Evolutionary conservation across 2,888 invertebrate species (phyloP).

Genomic region (Calameuta idolon): DNA sequence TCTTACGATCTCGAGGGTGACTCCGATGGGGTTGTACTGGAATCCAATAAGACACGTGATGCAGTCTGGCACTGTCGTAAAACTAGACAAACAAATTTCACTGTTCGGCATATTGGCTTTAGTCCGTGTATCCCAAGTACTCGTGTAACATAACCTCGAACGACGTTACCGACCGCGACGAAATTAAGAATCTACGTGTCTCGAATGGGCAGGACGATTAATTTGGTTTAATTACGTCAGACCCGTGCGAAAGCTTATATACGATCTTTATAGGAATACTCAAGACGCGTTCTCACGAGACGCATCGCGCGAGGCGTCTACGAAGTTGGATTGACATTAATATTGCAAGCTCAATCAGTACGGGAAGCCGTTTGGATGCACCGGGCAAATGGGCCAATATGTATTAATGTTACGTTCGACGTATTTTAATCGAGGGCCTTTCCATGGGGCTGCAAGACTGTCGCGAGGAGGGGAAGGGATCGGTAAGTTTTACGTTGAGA

Average conservation of each 20-base stretch:
- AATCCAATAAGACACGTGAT: constrained; percentile 64
- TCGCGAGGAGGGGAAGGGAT: background rate
- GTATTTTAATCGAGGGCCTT: background rate
- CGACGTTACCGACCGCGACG: background rate
- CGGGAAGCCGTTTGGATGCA: constrained; percentile 25
- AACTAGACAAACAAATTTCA: constrained; percentile 66
- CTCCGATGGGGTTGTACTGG: constrained; percentile 42
- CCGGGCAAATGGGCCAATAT: constrained; percentile 37
- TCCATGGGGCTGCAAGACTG: background rate
- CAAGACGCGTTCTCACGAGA: background rate
- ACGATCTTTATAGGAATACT: background rate
- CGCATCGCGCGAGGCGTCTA: constrained; percentile 32
- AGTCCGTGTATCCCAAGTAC: background rate
- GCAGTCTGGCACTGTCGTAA: constrained; percentile 62
- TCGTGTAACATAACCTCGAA: background rate
- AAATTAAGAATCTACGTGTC: background rate
- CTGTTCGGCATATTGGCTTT: constrained; percentile 19
- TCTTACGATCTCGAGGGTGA: background rate
- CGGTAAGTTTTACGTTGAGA: background rate
- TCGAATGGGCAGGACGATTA: background rate
- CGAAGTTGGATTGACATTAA: constrained; percentile 62
- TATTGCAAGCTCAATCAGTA: constrained; percentile 58
- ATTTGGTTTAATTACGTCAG: background rate
- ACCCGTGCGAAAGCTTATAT: background rate
- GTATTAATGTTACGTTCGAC: constrained; percentile 45